Evolutionary conservation across 2,113 vertebrate species (phyloP).

Genomic region (Amphilophus citrinellus): DNA sequence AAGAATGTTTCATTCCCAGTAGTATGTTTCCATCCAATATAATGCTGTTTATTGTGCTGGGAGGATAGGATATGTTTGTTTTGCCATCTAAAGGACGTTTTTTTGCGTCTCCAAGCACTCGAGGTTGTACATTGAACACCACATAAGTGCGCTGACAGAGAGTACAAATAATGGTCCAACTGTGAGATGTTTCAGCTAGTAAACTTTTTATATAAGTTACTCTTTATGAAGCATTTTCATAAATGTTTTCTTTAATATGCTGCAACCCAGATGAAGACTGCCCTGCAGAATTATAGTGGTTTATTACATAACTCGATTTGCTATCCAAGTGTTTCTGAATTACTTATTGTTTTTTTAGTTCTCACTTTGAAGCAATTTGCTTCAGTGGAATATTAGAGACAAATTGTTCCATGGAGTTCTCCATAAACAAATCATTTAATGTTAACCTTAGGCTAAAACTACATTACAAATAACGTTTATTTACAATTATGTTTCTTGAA

Average conservation of each 20-base stretch:
- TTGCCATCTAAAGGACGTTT: constrained; percentile 68
- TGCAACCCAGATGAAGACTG: constrained; percentile 19
- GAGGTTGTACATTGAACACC: constrained; percentile 60
- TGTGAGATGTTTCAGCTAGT: constrained; percentile 37
- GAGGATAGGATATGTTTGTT: constrained; percentile 73
- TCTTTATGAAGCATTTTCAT: constrained; percentile 39
- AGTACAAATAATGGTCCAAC: constrained; percentile 53
- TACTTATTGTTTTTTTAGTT: constrained; percentile 24
- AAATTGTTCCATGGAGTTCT: constrained; percentile 42
- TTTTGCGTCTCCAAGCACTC: constrained; percentile 71
- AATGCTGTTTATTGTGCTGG: constrained; percentile 72
- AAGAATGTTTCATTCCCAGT: constrained; percentile 72
- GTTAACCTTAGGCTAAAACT: constrained; percentile 54
- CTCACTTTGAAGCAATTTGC: constrained; percentile 21
- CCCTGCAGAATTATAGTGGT: constrained; percentile 11
- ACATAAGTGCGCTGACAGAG: constrained; percentile 47
- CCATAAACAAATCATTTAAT: constrained; percentile 48
- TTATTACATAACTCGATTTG: constrained; percentile 50
- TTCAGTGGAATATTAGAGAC: constrained; percentile 37
- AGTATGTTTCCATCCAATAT: constrained; percentile 71
- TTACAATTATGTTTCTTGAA: constrained; percentile 51
- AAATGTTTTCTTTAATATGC: constrained; percentile 15
- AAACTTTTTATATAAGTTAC: constrained; percentile 49
- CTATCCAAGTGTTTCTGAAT: constrained; percentile 38
- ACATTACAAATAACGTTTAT: constrained; percentile 49